phyloP scores from a whole-genome alignment of 1,140 invertebrate genomes.

The Portunus trituberculatus region DNA sequence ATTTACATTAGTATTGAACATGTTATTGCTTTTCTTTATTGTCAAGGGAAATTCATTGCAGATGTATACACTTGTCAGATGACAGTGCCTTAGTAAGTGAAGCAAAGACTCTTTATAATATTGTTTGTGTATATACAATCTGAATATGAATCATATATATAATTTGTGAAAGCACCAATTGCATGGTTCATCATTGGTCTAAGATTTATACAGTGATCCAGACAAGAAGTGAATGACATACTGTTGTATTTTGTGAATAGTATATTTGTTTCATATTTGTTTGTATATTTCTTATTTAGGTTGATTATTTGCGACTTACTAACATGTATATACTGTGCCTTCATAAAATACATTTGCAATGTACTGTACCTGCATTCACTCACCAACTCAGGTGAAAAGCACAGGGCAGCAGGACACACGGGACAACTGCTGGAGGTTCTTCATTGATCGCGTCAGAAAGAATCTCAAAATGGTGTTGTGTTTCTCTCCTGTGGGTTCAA shows the following conservation, averaged over 20 bases:
- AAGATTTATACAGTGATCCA: not conserved
- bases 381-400: slow-evolving; percentile 84
- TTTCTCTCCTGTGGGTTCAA: slow-evolving; percentile 77
- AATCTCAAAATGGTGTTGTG: slow-evolving; percentile 88
- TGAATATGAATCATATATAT: not conserved
- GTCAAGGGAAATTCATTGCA: no score
- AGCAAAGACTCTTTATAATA: no score
- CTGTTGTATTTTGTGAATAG: not conserved
- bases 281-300: not conserved
- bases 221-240: not conserved
- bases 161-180: not conserved
- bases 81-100: no score
- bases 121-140: no score
- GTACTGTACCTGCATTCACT: not conserved
- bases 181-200: not conserved
- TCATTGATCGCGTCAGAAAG: slow-evolving; percentile 95
- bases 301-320: not conserved
- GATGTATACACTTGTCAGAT: no score
- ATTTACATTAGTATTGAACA: no score
- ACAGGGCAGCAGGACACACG: slow-evolving; percentile 90
- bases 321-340: slow-evolving; percentile 31
- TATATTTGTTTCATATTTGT: not conserved
- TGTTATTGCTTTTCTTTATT: no score
- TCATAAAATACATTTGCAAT: not conserved
- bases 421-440: slow-evolving; percentile 99